Base-by-base conservation (phyloP, 2,113 vertebrate species). In the Siphamia tubifer region DNA sequence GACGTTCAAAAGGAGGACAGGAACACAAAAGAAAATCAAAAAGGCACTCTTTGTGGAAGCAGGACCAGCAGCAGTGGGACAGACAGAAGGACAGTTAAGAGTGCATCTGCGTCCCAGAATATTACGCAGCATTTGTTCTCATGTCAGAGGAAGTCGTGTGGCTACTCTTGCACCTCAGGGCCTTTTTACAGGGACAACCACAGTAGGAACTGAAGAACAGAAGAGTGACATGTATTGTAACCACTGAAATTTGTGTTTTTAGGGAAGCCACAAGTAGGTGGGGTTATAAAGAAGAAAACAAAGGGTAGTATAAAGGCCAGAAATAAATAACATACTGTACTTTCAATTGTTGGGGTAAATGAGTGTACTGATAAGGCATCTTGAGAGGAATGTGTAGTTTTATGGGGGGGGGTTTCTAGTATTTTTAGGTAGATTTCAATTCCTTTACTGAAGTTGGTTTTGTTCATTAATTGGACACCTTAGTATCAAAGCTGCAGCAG, bases 401-500 rank as follows among this genome's bases (percentile, higher is more conserved):
- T 11, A n/a, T n/a, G n/a, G n/a, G n/a, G n/a, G n/a, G n/a, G n/a
- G n/a, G n/a, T 38, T 11, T 1, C 15, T 51, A n/a, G n/a, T 72
- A 72, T 53, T 45, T 25, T 51, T n/a, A 58, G 17, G 48, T 25
- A 17, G 35, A 66, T 21, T 60, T n/a, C 20, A 36, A 9, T 32
- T 27, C n/a, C 27, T n/a, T 38, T 4, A 58, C 21, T 21, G 53
- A 24, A 30, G 6, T 25, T 36, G 36, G 32, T 20, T 28, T 30
- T 4, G 8, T 56, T 67, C 52, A 17, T 71, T 64, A 68, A 82
- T 56, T 32, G 61, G 55, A 78, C 15, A 45, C 52, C 15, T 48
- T 19, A 47, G 57, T 74, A 55, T 74, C 73, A 83, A 86, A 81
- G 82, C 56, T 28, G 36, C 21, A 42, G 53, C 45, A 62, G 62